These are phyloP conservation scores for Pontoporia blainvillei DNA, from an alignment of 2,113 vertebrate species.

Conservation along the genomic window DNA sequence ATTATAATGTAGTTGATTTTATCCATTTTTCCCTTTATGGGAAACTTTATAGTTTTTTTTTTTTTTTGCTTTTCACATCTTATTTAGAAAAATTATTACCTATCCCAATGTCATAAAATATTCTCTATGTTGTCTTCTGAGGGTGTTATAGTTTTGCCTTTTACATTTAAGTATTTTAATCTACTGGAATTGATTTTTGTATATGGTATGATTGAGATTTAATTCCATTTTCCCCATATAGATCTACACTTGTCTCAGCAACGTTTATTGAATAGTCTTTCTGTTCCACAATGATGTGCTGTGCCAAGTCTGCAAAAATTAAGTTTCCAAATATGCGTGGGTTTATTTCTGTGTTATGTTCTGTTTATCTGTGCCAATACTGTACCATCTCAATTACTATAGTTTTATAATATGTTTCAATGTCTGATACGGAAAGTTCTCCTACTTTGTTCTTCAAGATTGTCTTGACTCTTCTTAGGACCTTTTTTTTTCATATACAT, in stretches of 20 bases:
- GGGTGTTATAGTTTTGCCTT: background rate
- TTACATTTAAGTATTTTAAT: constrained; percentile 13
- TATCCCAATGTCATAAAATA: background rate
- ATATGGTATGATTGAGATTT: background rate
- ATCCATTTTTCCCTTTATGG: background rate
- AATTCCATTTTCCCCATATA: background rate
- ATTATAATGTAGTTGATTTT: background rate
- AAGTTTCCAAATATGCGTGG: background rate
- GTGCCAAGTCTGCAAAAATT: background rate
- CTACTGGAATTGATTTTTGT: constrained; percentile 10
- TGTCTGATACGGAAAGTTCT: background rate
- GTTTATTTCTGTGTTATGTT: background rate
- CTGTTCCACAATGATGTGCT: background rate
- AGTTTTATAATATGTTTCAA: background rate
- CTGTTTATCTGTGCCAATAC: background rate
- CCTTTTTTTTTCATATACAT: background rate
- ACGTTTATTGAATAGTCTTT: background rate
- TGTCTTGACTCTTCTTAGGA: background rate
- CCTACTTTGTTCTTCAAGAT: background rate
- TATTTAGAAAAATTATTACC: constrained; percentile 15
- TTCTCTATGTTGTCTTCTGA: background rate
- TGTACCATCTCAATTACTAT: background rate
- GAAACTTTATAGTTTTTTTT: background rate
- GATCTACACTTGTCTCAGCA: background rate
- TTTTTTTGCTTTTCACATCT: background rate